These are phyloP conservation scores for Drosophila subpulchrella DNA, from an alignment of 1,140 invertebrate species.

Conservation along the genomic window DNA sequence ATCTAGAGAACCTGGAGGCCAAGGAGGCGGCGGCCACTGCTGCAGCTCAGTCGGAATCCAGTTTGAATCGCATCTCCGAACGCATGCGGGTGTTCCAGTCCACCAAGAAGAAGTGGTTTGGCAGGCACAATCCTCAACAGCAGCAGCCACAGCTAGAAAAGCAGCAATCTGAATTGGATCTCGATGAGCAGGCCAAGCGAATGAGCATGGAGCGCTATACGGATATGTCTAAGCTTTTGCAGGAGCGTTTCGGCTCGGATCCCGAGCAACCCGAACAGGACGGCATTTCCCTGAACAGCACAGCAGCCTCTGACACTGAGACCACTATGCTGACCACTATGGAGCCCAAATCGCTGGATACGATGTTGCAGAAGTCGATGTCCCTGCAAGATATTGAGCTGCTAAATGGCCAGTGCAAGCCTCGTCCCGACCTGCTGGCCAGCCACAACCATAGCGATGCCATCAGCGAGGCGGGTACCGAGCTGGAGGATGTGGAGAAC, in stretches of 20 bases:
- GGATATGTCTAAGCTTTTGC: conserved; percentile 87
- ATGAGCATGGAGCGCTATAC: conserved; percentile 87
- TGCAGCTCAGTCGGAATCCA: conserved; percentile 10
- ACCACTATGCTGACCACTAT: conserved; percentile 74
- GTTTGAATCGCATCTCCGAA: conserved; percentile 81
- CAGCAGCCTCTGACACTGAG: conserved; percentile 67
- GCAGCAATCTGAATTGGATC: conserved; percentile 79
- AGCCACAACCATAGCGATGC: conserved; percentile 59
- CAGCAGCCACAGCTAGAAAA: conserved; percentile 55
- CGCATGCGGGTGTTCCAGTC: conserved; percentile 87
- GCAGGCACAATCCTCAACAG: conserved; percentile 85
- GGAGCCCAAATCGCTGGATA: conserved; percentile 66
- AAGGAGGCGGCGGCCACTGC: conserved; percentile 71
- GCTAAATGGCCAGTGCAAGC: conserved; percentile 60
- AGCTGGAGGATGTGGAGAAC: conserved; percentile 78
- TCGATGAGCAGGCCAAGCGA: conserved; percentile 76
- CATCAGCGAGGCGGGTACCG: conserved; percentile 76
- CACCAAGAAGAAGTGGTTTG: conserved; percentile 87
- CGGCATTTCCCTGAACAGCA: conserved; percentile 58
- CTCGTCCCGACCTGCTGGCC: conserved; percentile 71
- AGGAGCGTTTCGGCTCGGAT: conserved; percentile 85
- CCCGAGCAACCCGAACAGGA: conserved; percentile 41
- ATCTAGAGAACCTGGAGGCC: conserved; percentile 86
- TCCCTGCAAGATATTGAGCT: conserved; percentile 81
- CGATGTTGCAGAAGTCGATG: conserved; percentile 75